Percentiles rank a stretch among this genome's conserved stretches.
phyloP scores from a whole-genome alignment of 2,888 invertebrate species.

The Coelinius sp. region DNA sequence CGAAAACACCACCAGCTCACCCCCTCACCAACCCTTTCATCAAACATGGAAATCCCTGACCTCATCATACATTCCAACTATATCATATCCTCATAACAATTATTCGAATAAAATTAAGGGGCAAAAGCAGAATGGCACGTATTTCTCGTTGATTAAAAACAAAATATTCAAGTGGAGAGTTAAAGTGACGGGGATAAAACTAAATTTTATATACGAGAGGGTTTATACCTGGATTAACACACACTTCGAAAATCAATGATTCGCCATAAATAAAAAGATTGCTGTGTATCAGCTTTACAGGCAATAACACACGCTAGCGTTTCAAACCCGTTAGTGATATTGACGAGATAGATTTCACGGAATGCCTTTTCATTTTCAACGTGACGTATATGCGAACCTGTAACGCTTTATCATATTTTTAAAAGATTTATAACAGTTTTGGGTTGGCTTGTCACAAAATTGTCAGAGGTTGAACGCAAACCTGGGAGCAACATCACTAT shows the following conservation, averaged over 20 bases:
- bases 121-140: not conserved
- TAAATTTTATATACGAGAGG: not conserved
- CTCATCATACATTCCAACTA: too few species aligned
- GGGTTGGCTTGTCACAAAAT: not conserved
- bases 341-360: not conserved
- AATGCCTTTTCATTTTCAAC: slow-evolving; percentile 6
- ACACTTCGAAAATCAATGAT: slow-evolving; percentile 12
- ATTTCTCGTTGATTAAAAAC: not conserved
- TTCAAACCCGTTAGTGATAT: not conserved
- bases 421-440: not conserved
- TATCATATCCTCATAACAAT: too few species aligned
- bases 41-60: too few species aligned
- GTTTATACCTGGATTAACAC: not conserved
- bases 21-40: too few species aligned
- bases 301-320: not conserved
- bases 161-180: not conserved
- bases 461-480: not conserved
- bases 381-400: not conserved
- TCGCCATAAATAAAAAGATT: not conserved
- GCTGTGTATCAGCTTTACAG: not conserved
- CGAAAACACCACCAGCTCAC: too few species aligned
- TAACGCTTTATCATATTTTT: not conserved
- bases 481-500: not conserved
- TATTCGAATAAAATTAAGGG: not conserved
- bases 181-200: not conserved